These are phyloP conservation scores for Apamea crenata DNA, from an alignment of 2,888 invertebrate genomes.

Conservation along the genomic window DNA sequence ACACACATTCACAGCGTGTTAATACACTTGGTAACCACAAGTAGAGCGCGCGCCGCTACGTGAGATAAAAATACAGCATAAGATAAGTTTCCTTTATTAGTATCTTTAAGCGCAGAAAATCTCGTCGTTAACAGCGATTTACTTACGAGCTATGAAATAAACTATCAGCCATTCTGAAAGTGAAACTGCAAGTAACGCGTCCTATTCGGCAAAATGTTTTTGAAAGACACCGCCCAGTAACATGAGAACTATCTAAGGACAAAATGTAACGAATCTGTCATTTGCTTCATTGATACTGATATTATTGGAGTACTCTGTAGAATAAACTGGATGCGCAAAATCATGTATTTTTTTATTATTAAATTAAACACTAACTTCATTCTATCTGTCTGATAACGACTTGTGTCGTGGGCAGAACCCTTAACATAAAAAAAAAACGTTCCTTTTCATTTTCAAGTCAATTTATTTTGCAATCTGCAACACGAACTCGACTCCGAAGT, in stretches of 20 bases:
- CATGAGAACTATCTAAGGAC: neutral
- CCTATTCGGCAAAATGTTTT: conserved; percentile 13
- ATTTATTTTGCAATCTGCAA: neutral
- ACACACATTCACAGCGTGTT: neutral
- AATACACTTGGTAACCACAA: neutral
- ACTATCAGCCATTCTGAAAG: conserved; percentile 38
- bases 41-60: neutral
- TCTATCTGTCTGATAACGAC: conserved; percentile 1
- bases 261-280: conserved; percentile 11
- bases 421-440: neutral
- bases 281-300: neutral
- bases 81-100: neutral
- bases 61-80: neutral
- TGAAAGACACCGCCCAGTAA: conserved; percentile 1
- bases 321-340: neutral
- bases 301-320: neutral
- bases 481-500: neutral
- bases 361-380: conserved; percentile 32
- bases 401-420: neutral
- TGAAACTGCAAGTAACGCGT: conserved; percentile 19
- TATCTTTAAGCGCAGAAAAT: conserved; percentile 44
- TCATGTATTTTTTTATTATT: conserved; percentile 21
- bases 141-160: conserved; percentile 45
- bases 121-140: conserved; percentile 13
- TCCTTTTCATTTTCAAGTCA: conserved; percentile 4